Evolutionary conservation across 1,140 invertebrate genomes (phyloP), one percentile per base, ranked within the genome.

Genomic region (Pseudachorutes palmiensis): DNA sequence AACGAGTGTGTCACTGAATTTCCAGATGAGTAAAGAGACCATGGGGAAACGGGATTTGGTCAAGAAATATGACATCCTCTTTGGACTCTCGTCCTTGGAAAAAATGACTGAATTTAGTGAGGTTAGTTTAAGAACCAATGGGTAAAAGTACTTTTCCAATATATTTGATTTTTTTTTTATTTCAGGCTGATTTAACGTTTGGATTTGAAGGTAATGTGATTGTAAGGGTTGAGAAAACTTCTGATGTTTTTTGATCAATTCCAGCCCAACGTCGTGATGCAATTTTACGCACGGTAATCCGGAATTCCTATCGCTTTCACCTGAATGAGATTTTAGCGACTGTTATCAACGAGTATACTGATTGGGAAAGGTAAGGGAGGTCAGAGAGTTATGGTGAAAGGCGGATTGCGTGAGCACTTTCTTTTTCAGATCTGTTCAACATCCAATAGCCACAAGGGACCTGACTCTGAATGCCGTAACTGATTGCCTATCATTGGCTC

Each of bases 281-380:
- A 77, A 94, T 97, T 74, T 86, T 97, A 72, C 84, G 94, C 71
- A 97, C 94, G 9, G 92, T 98, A 76, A 88, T 92, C 19, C 83
- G 94, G 61, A 98, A 98, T 78, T 86, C 92, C 32, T 96, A 93
- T 81, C 74, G 78, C 65, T 96, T 92, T 80, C 94, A 98, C 78
- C 83, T 96, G 70, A 94, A 92, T 74, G 94, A 98, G 79, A 97
- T 98, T 77, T 95, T 94, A 80, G 93, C 95, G 75, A 97, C 95
- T 45, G 87, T 93, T 28, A 89, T 96, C 41, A 97, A 98, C 76
- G 94, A 98, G 75, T 99, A 99, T 76, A 96, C 92, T 12, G 92
- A 97, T 77, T 97, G 94, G 94, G 92, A 95, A 76, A 82, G 90
- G 77, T 73, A 67, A 70, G 65, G n/a, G 5, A 9, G 36, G 36